phyloP scores from a whole-genome alignment of 2,888 invertebrate species.

The Argyra leucocephala region DNA sequence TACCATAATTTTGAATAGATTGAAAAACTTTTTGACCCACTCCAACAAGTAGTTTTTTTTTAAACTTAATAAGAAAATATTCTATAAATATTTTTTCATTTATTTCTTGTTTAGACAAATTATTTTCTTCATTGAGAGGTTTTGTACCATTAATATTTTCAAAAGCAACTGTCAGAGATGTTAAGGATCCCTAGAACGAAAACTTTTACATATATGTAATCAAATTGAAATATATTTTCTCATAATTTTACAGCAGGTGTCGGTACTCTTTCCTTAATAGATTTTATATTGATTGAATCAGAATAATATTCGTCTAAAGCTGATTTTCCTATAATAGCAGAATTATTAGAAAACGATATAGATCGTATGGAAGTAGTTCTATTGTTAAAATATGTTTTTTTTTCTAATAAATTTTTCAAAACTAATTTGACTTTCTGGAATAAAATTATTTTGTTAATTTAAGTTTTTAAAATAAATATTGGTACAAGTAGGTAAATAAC shows the following conservation, averaged over 20 bases:
- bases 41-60: conserved; percentile 35
- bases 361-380: conserved; percentile 22
- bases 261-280: conserved; percentile 30
- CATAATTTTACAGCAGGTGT: conserved; percentile 33
- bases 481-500: conserved; percentile 22
- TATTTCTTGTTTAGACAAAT: conserved; percentile 29
- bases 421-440: conserved; percentile 13
- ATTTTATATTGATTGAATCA: conserved; percentile 24
- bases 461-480: neutral
- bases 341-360: conserved; percentile 34
- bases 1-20: conserved; percentile 36
- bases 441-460: neutral
- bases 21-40: conserved; percentile 35
- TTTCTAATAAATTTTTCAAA: neutral
- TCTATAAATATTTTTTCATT: conserved; percentile 35
- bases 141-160: conserved; percentile 15
- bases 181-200: conserved; percentile 32
- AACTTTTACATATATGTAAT: conserved; percentile 9
- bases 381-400: neutral
- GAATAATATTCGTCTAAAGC: conserved; percentile 35
- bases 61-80: conserved; percentile 38
- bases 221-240: neutral
- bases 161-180: conserved; percentile 28
- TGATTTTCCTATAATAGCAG: conserved; percentile 35
- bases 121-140: conserved; percentile 24